Base-by-base conservation (phyloP, 2,797 vertebrate genomes). In the Sebastes vulpes region DNA sequence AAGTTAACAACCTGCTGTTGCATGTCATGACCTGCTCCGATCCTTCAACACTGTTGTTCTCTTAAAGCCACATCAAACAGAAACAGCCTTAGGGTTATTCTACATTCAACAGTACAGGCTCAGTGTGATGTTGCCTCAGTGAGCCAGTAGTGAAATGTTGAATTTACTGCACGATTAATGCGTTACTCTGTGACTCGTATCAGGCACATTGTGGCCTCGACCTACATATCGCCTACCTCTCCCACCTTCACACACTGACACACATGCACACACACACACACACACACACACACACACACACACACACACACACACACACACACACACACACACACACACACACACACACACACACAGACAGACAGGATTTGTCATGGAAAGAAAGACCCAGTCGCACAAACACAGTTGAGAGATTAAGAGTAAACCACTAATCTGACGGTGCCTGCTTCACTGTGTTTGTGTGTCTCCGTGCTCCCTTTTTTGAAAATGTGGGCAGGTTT, bases 341-440 rank as follows among this genome's bases (percentile, higher is more conserved):
- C 31, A 32, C 38, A 14, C 66, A 66, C 69, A 61, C 32, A 54
- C 20, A 16, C 11, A 38, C 42, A 14, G 61, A 85, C n/a, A 86
- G 60, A 71, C 48, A 81, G 90, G 89, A 93, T 95, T 94, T 95
- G 91, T 88, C 79, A 78, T 77, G 77, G 77, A 91, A 89, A 90
- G 88, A 93, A 92, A 91, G 83, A 87, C 81, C 85, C 80, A 83
- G 81, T 82, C 73, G 12, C 86, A 69, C 71, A 88, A 83, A 89
- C 86, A 81, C 89, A 87, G 88, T 87, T 6, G 28, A 88, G 89
- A 93, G 94, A 95, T 95, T 93, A 94, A 89, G 92, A 92, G 88
- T 86, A 91, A 92, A 92, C 81, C 94, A 82, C 92, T 94, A 94
- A 95, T 94, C 92, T 94, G 87, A 89, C 81, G 38, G 42, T 68